Base-by-base conservation (phyloP, 2,888 invertebrate genomes). In the Bellardia bayeri region DNA sequence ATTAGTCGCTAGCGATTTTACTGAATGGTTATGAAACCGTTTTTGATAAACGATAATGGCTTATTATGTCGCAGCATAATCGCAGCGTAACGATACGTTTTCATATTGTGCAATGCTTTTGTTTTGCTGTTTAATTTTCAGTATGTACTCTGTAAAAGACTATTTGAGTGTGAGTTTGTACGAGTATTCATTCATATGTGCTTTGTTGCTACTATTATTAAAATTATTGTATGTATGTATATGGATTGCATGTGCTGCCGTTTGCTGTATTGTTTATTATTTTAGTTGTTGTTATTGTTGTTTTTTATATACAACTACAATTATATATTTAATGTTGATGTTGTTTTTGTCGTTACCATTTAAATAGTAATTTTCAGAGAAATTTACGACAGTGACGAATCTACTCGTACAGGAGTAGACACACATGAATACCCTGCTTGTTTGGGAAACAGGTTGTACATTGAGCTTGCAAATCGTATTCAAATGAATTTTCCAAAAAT, bases 21-120 rank as follows among this genome's bases (percentile, higher is more conserved):
- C 63, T 54, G 16, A 78, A 84, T 87, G 78, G 74, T 84, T 87
- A 68, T 84, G 76, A 87, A 78, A 87, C 45, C 68, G 68, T 78
- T 87, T 84, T 87, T 91, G 91, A 91, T 91, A 91, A 90, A 91
- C 90, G 92, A 89, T 92, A 92, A 91, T 91, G 90, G 91, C 92
- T 91, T 90, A 91, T 91, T 91, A 89, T 89, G 89, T 89, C 68
- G 87, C 83, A 87, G 81, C 72, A 82, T 42, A 82, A 82, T 61
- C 69, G 30, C 49, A 58, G 33, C 23, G 49, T 68, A 54, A 68
- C 72, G 33, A 42, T 54, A 42, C 49, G 13, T 61, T 37, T 37
- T 63, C 49, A 42, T 30, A 23, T 23, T 23, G 23, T 23, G 30
- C 61, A 30, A 14, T 75, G 23, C 30, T 40, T 16, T 58, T 72